Evolutionary conservation across 2,888 invertebrate species (phyloP).

Genomic region (Venusia cambrica): DNA sequence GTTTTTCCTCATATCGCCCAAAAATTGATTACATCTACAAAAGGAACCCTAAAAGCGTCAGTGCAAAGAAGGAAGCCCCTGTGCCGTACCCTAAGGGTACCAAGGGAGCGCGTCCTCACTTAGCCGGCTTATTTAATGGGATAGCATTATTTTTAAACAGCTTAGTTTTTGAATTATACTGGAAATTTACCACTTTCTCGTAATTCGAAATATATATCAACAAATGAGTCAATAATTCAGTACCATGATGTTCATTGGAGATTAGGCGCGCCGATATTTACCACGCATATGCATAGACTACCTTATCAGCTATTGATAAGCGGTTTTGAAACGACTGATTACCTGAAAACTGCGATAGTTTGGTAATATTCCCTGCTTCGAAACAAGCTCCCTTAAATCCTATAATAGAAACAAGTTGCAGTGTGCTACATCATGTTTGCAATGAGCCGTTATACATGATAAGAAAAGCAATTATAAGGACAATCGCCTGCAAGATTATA

Average conservation of each 20-base stretch:
- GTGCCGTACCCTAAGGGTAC: no score
- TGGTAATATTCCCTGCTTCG: conserved; percentile 15
- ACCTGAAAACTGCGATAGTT: conserved; percentile 21
- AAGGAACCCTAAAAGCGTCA: no score
- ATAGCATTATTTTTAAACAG: no score
- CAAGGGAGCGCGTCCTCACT: no score
- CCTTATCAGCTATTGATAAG: conserved; percentile 26
- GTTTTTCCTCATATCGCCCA: no score
- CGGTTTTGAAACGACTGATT: conserved; percentile 12
- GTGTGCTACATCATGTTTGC: conserved; percentile 11
- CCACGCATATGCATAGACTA: conserved; percentile 23
- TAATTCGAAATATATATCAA: no score
- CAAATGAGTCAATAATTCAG: no score
- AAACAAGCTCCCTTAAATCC: conserved; percentile 4
- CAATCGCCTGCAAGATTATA: conserved; percentile 25
- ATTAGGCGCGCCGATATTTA: conserved; percentile 11
- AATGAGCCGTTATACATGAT: conserved; percentile 17
- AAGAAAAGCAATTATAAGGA: conserved; percentile 29
- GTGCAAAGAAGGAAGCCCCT: no score
- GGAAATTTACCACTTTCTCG: no score
- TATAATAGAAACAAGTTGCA: conserved; percentile 1
- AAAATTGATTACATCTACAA: no score
- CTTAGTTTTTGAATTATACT: no score
- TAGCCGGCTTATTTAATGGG: no score
- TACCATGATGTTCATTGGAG: conserved; percentile 7